Evolutionary conservation across 2,888 invertebrate genomes (phyloP).

Genomic region (Arctia plantaginis): DNA sequence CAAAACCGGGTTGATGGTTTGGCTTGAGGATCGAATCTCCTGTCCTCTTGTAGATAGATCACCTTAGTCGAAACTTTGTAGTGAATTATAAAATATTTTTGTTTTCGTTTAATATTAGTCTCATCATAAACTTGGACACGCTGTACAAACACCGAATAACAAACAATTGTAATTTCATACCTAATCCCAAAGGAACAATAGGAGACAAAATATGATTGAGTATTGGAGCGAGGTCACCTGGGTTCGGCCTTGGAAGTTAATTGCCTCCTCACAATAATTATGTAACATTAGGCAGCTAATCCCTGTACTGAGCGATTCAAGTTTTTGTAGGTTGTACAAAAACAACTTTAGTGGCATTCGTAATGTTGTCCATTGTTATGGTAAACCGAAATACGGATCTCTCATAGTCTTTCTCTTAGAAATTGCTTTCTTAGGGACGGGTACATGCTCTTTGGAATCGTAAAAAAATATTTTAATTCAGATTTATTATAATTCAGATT

Average conservation of each 20-base stretch:
- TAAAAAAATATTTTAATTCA: no score
- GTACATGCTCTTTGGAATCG: no score
- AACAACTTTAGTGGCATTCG: background rate
- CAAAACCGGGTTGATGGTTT: no score
- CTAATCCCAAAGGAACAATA: slow-evolving; percentile 47
- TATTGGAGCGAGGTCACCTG: slow-evolving; percentile 34
- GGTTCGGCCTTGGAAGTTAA: slow-evolving; percentile 42
- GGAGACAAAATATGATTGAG: slow-evolving; percentile 45
- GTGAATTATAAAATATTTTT: background rate
- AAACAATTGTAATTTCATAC: slow-evolving; percentile 37
- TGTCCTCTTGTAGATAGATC: no score
- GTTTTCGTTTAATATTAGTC: background rate
- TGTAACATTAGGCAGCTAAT: slow-evolving; percentile 19
- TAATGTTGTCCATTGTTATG: background rate
- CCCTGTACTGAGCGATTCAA: slow-evolving; percentile 18
- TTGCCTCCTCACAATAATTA: slow-evolving; percentile 47
- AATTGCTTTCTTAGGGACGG: background rate
- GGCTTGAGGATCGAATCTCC: no score
- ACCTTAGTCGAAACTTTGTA: no score
- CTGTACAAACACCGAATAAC: slow-evolving; percentile 28
- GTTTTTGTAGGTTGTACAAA: slow-evolving; percentile 21
- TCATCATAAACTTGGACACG: background rate
- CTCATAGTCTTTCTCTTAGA: background rate
- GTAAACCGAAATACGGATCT: background rate
- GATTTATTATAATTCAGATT: no score